phyloP scores from a whole-genome alignment of 2,113 vertebrate species.

The Crotophaga sulcirostris region DNA sequence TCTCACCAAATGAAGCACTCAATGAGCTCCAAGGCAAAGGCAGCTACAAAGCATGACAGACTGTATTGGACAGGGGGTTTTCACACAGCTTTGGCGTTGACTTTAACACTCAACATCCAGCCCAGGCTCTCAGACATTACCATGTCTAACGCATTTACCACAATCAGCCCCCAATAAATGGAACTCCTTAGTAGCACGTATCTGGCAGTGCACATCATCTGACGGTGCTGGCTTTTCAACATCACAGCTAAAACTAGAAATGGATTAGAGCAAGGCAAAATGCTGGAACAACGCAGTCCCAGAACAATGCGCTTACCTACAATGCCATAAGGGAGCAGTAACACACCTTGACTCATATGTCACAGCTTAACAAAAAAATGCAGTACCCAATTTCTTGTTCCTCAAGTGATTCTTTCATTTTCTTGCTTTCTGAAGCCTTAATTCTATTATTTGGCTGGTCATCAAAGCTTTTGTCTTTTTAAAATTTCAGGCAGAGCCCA shows the following conservation, averaged over 20 bases:
- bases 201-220: background rate
- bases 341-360: accelerated
- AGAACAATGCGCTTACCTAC: accelerated
- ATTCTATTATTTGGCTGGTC: background rate
- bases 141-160: background rate
- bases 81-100: accelerated
- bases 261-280: background rate
- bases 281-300: background rate
- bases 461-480: background rate
- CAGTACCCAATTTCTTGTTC: background rate
- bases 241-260: background rate
- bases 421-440: background rate
- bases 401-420: background rate
- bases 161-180: background rate
- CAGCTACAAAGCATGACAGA: background rate
- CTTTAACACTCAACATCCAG: accelerated
- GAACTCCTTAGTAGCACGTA: background rate
- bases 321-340: background rate
- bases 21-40: background rate
- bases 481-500: background rate
- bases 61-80: accelerated
- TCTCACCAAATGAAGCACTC: background rate
- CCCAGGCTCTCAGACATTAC: background rate
- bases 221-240: background rate
- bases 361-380: background rate